Conservation (phyloP, 2,888 invertebrate species). For the Drosophila ezoana region DNA sequence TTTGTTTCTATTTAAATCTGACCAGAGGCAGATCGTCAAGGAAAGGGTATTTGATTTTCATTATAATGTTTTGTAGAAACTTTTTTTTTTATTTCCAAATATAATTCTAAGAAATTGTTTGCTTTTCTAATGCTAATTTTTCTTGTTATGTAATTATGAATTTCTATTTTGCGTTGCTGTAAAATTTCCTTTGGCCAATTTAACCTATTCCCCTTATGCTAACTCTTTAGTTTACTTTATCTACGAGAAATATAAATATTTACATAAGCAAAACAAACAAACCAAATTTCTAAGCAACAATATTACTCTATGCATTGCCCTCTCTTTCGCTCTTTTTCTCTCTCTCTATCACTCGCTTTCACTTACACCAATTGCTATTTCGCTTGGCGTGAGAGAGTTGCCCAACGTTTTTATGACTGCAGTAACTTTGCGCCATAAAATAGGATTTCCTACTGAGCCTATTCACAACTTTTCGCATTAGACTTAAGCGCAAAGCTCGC, state of each 20-base stretch:
- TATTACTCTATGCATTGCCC: conserved; percentile 5
- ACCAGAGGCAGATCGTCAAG: too few species aligned
- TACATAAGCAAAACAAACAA: conserved; percentile 42
- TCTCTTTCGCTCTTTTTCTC: not conserved
- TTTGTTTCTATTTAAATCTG: too few species aligned
- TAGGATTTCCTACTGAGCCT: conserved; percentile 81
- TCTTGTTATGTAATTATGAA: conserved; percentile 1
- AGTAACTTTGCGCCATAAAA: conserved; percentile 79
- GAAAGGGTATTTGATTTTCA: not conserved
- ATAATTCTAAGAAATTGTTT: not conserved
- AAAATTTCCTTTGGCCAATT: not conserved
- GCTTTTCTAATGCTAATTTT: not conserved
- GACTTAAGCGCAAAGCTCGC: conserved; percentile 81
- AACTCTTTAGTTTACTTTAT: conserved; percentile 7
- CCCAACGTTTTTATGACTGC: conserved; percentile 77
- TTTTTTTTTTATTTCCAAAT: not conserved
- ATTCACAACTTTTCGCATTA: conserved; percentile 81
- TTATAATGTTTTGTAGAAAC: not conserved
- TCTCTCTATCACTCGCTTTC: not conserved
- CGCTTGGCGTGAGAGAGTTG: conserved; percentile 20
- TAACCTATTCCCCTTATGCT: not conserved
- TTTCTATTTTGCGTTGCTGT: not conserved
- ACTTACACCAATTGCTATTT: not conserved
- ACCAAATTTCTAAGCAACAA: conserved; percentile 38
- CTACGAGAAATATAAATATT: conserved; percentile 37